A percentile compares a stretch with the other conserved stretches of the same genome.
Conservation (phyloP, 2,888 invertebrate species). For the Rugalucina vietnamica region DNA sequence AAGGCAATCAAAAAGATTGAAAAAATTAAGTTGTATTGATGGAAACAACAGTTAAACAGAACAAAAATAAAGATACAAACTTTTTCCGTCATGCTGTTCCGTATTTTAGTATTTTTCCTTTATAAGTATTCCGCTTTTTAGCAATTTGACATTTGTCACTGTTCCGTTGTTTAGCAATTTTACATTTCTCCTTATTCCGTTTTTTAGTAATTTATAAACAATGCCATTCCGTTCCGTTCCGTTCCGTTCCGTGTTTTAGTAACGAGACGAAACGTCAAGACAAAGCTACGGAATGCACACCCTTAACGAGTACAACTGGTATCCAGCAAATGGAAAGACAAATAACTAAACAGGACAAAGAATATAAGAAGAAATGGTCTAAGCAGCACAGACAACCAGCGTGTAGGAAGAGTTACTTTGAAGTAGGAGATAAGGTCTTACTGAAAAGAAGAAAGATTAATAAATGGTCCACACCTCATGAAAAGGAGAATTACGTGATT, state of each 20-base stretch:
- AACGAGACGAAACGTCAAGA: conserved; percentile 8
- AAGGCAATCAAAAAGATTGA: too few species aligned
- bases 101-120: too few species aligned
- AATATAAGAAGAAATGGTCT: not conserved
- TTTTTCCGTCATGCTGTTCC: too few species aligned
- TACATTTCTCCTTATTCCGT: too few species aligned
- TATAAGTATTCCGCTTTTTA: too few species aligned
- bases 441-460: conserved; percentile 24
- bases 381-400: not conserved
- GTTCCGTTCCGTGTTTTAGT: not conserved
- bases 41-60: too few species aligned
- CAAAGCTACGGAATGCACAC: conserved; percentile 20
- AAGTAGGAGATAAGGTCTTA: conserved; percentile 34
- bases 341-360: not conserved
- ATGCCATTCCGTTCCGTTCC: too few species aligned
- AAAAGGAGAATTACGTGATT: conserved; percentile 34
- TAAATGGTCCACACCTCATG: conserved; percentile 37
- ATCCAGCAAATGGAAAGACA: not conserved
- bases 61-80: too few species aligned
- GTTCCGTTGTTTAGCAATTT: too few species aligned
- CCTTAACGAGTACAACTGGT: not conserved
- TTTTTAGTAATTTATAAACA: too few species aligned
- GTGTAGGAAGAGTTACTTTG: not conserved
- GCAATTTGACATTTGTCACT: too few species aligned
- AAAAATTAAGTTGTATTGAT: too few species aligned